A percentile compares a stretch with the other conserved stretches of the same genome.
Conservation (phyloP, 2,888 invertebrate species). For the Heliconius ethilla region DNA sequence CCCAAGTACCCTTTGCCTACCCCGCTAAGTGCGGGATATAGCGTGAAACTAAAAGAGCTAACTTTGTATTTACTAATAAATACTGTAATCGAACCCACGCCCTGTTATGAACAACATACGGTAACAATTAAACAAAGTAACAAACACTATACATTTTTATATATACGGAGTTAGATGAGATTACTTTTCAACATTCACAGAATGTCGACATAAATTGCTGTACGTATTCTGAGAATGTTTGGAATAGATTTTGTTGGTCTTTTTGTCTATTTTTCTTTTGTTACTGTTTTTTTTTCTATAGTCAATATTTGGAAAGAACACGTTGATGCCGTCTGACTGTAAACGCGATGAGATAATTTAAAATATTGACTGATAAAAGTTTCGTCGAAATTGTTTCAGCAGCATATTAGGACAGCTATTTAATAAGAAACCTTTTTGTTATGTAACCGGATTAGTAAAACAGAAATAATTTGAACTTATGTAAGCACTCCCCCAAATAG, state of each 20-base stretch:
- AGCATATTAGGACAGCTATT: no score
- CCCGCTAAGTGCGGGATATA: not conserved
- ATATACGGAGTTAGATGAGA: conserved; percentile 46
- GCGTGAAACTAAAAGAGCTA: not conserved
- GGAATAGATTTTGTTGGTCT: not conserved
- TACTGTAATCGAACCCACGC: not conserved
- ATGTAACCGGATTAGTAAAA: no score
- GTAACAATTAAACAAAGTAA: conserved; percentile 30
- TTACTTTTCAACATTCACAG: conserved; percentile 60
- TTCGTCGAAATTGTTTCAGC: not conserved
- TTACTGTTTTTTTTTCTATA: not conserved
- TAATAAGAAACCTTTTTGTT: no score
- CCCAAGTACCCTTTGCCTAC: not conserved
- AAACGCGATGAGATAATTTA: not conserved
- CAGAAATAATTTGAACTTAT: no score
- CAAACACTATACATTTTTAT: conserved; percentile 36
- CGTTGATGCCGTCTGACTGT: no score
- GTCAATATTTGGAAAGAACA: not conserved
- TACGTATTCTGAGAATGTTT: conserved; percentile 53
- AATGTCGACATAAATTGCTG: conserved; percentile 55
- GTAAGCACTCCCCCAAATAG: no score
- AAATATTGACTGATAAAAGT: not conserved
- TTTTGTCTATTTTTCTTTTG: not conserved
- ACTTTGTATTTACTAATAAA: no score
- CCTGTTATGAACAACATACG: not conserved